Conservation (phyloP, 2,113 vertebrate species). For the Entelurus aequoreus region DNA sequence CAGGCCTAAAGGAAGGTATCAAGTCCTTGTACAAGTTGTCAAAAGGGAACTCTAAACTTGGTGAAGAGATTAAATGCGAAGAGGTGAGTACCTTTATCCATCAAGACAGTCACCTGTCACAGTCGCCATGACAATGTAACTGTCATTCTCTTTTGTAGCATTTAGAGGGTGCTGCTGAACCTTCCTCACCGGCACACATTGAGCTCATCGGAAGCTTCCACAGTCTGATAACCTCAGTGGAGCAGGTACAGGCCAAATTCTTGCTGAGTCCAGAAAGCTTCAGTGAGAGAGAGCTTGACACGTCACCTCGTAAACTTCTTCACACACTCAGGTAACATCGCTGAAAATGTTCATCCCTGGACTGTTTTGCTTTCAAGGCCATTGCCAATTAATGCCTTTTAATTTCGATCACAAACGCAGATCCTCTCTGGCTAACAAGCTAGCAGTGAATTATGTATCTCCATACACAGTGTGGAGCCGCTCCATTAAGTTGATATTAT, state of each 20-base stretch:
- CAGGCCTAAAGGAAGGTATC: slow-evolving; percentile 88
- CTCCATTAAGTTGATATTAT: too few species aligned
- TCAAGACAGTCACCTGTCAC: not conserved
- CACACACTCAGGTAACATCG: slow-evolving; percentile 85
- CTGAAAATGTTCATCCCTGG: not conserved
- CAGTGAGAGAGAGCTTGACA: slow-evolving; percentile 83
- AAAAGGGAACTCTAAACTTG: slow-evolving; percentile 76
- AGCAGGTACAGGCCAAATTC: slow-evolving; percentile 91
- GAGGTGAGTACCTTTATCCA: slow-evolving; percentile 70
- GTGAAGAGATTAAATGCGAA: slow-evolving; percentile 76
- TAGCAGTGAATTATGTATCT: too few species aligned
- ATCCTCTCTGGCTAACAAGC: too few species aligned
- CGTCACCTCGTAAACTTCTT: slow-evolving; percentile 85
- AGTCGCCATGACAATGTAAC: not conserved
- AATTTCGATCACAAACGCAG: too few species aligned
- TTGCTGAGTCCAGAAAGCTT: slow-evolving; percentile 86
- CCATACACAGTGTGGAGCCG: too few species aligned
- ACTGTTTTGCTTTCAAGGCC: not conserved
- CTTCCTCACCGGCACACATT: slow-evolving; percentile 71
- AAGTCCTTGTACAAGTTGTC: slow-evolving; percentile 82
- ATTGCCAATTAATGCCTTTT: too few species aligned
- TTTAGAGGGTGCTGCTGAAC: slow-evolving; percentile 69
- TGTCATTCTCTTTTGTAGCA: slow-evolving; percentile 15
- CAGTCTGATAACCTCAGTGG: slow-evolving; percentile 85
- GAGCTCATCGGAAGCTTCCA: slow-evolving; percentile 88